Conservation (phyloP, 2,113 vertebrate species). For the Brachypteracias leptosomus region DNA sequence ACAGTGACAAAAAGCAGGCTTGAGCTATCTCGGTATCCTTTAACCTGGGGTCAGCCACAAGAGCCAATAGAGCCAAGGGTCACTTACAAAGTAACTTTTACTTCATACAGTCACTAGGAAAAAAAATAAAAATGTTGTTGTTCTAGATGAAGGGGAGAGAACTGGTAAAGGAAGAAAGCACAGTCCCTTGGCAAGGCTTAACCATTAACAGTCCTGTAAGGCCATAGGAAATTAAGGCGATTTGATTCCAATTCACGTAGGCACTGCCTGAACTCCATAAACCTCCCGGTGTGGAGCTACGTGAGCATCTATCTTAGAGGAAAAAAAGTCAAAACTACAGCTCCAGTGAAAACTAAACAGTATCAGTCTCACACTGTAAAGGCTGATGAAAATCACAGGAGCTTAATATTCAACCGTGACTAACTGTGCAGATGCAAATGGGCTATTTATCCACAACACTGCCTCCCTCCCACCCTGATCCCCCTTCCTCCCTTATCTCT, state of each 20-base stretch:
- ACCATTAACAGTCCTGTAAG: conserved; percentile 44
- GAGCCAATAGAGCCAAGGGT: conserved; percentile 39
- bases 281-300: not conserved
- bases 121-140: not conserved
- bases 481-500: conserved; percentile 28
- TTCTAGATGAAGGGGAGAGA: not conserved
- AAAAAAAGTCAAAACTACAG: not conserved
- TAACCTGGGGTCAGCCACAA: conserved; percentile 75
- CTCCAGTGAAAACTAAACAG: not conserved
- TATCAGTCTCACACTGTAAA: not conserved
- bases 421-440: conserved; percentile 20
- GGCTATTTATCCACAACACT: conserved; percentile 7
- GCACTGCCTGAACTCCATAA: not conserved
- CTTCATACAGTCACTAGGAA: not conserved
- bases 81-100: conserved; percentile 6
- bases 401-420: not conserved
- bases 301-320: not conserved
- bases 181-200: conserved; percentile 7
- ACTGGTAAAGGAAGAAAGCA: not conserved
- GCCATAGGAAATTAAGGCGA: conserved; percentile 6
- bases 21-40: conserved; percentile 80
- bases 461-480: not conserved
- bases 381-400: not conserved
- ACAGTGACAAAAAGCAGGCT: conserved; percentile 90
- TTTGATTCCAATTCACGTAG: conserved; percentile 36